Base-by-base conservation (phyloP, 2,797 vertebrate genomes). In the Acanthopagrus latus region DNA sequence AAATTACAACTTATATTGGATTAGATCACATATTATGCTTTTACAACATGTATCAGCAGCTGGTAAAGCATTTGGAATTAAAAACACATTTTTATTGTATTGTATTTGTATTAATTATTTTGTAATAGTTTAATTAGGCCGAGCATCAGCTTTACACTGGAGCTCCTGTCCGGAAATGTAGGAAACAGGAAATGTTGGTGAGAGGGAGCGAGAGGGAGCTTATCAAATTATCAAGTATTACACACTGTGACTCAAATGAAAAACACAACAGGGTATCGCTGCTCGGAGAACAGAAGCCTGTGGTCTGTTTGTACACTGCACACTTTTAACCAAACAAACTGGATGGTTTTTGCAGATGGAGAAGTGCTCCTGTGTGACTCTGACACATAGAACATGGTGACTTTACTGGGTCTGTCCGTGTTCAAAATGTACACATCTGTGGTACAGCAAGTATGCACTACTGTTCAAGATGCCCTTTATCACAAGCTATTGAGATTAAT, bases 201-300 rank as follows among this genome's bases (percentile, higher is more conserved):
- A 14, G 58, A 63, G 4, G 16, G 29, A 79, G 44, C 38, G 50
- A 71, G 62, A 55, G 54, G 46, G 70, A 74, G 86, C 76, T 91
- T 74, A 91, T 93, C 89, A 89, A 93, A 94, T 93, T 93, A 94
- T 87, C 85, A 84, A 86, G 81, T 89, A 82, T 89, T 83, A 65
- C 93, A 94, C 86, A 93, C 92, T 95, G 93, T 84, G 94, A 91
- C 88, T 91, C 88, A 93, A 94, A 95, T 94, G 89, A 94, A 94
- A 94, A 90, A 91, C 93, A 85, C 94, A 87, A 88, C 92, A 91
- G 94, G 93, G 76, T 82, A 48, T 90, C 82, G 43, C 68, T 74
- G 80, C 75, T 74, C 71, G 67, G 73, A 88, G 89, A 90, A 87
- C 83, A 91, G 86, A 90, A 83, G 58, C 64, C 33, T 76, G 43